phyloP scores from a whole-genome alignment of 2,797 vertebrate species.

The Ceryle rudis region DNA sequence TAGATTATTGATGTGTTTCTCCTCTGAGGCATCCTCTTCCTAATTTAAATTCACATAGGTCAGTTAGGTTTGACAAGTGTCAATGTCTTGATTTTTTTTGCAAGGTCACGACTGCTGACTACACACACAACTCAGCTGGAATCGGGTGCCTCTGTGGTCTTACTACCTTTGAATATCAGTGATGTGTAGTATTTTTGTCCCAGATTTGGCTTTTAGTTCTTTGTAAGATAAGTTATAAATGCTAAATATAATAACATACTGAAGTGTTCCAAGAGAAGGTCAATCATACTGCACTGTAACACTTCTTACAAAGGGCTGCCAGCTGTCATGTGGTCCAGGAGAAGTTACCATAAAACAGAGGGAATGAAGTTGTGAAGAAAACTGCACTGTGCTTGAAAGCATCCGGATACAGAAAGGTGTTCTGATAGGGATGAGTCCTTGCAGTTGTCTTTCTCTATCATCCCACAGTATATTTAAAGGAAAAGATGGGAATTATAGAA shows the following conservation, averaged over 20 bases:
- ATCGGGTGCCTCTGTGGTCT: not conserved
- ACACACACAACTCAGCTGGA: not conserved
- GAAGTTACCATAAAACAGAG: not conserved
- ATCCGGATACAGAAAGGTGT: not conserved
- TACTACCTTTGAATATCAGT: not conserved
- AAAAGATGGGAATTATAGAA: not conserved
- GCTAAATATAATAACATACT: not conserved
- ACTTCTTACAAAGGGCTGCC: not conserved
- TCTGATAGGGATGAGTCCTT: not conserved
- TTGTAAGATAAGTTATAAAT: not conserved
- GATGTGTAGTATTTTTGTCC: not conserved
- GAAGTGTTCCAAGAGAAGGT: not conserved
- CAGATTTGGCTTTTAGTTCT: not conserved
- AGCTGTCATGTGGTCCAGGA: not conserved
- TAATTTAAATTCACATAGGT: not conserved
- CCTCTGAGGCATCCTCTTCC: not conserved
- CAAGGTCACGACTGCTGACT: not conserved
- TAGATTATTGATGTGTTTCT: not conserved
- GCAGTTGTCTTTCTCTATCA: not conserved
- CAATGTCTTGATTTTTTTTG: not conserved
- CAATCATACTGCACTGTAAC: not conserved
- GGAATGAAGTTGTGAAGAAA: not conserved
- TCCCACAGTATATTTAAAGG: not conserved
- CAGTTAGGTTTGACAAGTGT: not conserved
- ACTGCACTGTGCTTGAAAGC: not conserved